Base-by-base conservation (phyloP, 2,113 vertebrate genomes). In the Lycocorax pyrrhopterus region DNA sequence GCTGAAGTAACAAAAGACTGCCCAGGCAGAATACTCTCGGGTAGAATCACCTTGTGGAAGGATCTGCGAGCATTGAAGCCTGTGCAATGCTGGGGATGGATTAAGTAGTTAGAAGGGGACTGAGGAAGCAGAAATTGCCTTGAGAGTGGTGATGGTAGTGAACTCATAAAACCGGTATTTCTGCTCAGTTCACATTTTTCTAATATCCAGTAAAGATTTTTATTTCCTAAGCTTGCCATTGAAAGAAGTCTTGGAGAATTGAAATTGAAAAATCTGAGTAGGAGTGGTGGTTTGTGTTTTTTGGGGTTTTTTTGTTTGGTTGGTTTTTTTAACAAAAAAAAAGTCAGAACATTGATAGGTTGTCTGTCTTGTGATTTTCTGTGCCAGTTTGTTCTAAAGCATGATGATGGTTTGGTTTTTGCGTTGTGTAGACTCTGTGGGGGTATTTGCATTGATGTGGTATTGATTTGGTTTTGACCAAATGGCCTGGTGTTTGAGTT, bases 91-190 rank as follows among this genome's bases (percentile, higher is more conserved):
- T 67, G 25, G 39, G 39, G 10, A 23, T 62, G 5, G 52, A 60
- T 85, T 59, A 47, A 16, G 22, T 35, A 39, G 21, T 87, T 82
- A 32, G 8, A 79, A 89, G 15, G 2, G 1, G 35, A 5, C 30
- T 1, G 1, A 12, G 12, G 20, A 89, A 67, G 44, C 22, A 53
- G 27, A 47, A 63, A 44, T 56, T 37, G 41, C 41, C 64, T 39
- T 0, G 0, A 27, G 9, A 2, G 3, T 16, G 7, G 13, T 53
- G 18, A 3, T 35, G 17, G 8, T 16, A n/a, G 9, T 49, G 15
- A 62, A 25, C 23, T 86, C 13, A 47, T 89, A 79, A 82, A 82
- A 22, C 6, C 12, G 35, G 4, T 46, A 55, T 71, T 43, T 75
- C n/a, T 89, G 43, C 12, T 63, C 19, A 25, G 23, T 62, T 91